Evolutionary conservation across 2,888 invertebrate genomes (phyloP).

Genomic region (Melanostoma scalare): DNA sequence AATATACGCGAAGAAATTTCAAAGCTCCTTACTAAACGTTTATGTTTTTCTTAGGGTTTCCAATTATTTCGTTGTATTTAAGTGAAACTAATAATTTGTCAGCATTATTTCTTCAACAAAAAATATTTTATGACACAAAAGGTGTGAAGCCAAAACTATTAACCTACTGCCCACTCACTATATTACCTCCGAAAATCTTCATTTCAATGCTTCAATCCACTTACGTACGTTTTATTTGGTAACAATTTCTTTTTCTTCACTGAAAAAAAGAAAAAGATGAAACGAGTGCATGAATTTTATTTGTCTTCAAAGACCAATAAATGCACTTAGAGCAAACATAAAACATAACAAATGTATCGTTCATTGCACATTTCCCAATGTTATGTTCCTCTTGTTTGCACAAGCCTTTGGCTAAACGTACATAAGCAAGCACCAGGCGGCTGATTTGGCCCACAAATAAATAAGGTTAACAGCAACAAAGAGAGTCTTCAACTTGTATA

Average conservation of each 20-base stretch:
- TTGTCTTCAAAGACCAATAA: neutral
- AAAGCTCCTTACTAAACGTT: too few species aligned
- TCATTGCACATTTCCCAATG: constrained; percentile 43
- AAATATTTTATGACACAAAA: too few species aligned
- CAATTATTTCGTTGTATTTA: too few species aligned
- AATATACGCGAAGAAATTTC: too few species aligned
- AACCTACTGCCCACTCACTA: neutral
- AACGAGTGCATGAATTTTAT: neutral
- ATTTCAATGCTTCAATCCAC: constrained; percentile 9
- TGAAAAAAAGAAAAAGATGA: neutral
- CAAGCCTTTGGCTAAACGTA: constrained; percentile 36
- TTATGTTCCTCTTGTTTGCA: constrained; percentile 42
- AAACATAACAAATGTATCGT: constrained; percentile 21
- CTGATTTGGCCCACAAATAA: constrained; percentile 57
- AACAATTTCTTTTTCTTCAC: neutral
- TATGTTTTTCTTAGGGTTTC: too few species aligned
- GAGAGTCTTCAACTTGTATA: constrained; percentile 43
- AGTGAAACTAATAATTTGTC: too few species aligned
- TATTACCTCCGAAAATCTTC: constrained; percentile 19
- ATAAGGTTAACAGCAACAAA: constrained; percentile 60
- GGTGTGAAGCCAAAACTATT: neutral
- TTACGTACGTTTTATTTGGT: constrained; percentile 4
- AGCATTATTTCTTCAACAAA: too few species aligned
- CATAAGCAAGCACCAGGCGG: constrained; percentile 23
- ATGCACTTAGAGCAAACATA: constrained; percentile 37